Conservation (phyloP, 1,140 invertebrate genomes). For the Aphis gossypii region DNA sequence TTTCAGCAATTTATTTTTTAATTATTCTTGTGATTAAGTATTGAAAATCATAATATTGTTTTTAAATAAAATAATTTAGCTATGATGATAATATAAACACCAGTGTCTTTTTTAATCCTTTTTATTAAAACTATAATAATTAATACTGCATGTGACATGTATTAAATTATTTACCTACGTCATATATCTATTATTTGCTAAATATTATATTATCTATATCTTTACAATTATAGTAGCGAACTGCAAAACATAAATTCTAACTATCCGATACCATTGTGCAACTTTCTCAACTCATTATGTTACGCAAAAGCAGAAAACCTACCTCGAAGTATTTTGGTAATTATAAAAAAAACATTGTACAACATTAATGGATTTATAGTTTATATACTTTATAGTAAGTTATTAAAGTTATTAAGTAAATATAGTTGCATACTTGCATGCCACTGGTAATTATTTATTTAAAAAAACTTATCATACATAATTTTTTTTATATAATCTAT, state of each 20-base stretch:
- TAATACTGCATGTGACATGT: neutral
- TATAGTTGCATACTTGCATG: neutral
- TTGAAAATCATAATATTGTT: neutral
- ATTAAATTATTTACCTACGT: neutral
- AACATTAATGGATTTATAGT: neutral
- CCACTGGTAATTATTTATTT: neutral
- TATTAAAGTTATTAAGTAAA: too few relatives aligned
- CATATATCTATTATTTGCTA: neutral
- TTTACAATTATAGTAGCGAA: slow-evolving; percentile 9
- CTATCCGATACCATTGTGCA: slow-evolving; percentile 60
- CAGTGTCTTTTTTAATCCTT: neutral
- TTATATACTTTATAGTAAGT: neutral
- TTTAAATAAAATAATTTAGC: neutral
- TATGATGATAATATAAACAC: neutral
- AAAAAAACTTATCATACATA: neutral
- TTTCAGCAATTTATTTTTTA: neutral
- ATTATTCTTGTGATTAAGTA: neutral
- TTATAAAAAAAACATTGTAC: neutral
- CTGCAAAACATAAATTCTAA: slow-evolving; percentile 26
- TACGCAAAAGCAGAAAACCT: slow-evolving; percentile 61
- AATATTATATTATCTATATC: neutral
- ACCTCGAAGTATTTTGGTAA: slow-evolving; percentile 60
- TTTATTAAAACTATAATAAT: neutral
- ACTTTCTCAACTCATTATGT: slow-evolving; percentile 62
- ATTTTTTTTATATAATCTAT: neutral